Evolutionary conservation across 2,113 vertebrate species (phyloP).

Genomic region (Bufo bufo): DNA sequence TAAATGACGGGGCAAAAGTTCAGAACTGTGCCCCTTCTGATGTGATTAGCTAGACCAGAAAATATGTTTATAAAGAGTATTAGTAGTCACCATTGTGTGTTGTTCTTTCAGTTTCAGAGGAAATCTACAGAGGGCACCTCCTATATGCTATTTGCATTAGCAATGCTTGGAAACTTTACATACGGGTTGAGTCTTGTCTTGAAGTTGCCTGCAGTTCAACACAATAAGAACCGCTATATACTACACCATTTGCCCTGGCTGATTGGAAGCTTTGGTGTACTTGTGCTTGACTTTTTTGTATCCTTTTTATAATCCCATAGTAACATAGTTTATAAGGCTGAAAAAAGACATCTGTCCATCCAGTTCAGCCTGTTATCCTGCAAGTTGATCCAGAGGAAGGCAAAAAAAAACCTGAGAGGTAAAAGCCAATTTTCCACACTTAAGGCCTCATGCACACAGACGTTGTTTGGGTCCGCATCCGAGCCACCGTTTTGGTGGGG

Average conservation of each 20-base stretch:
- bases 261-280: constrained; percentile 71
- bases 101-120: constrained; percentile 66
- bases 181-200: constrained; percentile 70
- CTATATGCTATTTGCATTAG: constrained; percentile 70
- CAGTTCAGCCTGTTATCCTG: too few species aligned
- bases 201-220: constrained; percentile 67
- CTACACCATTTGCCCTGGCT: constrained; percentile 74
- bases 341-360: too few species aligned
- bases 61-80: neutral
- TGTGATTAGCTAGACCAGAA: too few species aligned
- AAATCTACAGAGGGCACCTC: constrained; percentile 71
- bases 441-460: too few species aligned
- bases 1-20: too few species aligned
- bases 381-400: too few species aligned
- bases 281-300: constrained; percentile 73
- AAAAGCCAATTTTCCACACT: too few species aligned
- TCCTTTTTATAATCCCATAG: constrained; percentile 63
- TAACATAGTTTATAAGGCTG: too few species aligned
- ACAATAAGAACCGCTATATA: constrained; percentile 64
- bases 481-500: too few species aligned
- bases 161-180: constrained; percentile 69
- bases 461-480: too few species aligned
- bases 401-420: too few species aligned
- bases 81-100: neutral
- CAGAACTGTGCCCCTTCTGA: too few species aligned